These are phyloP conservation scores for Zaprionus nigranus DNA, from an alignment of 1,140 invertebrate genomes.

Conservation along the genomic window DNA sequence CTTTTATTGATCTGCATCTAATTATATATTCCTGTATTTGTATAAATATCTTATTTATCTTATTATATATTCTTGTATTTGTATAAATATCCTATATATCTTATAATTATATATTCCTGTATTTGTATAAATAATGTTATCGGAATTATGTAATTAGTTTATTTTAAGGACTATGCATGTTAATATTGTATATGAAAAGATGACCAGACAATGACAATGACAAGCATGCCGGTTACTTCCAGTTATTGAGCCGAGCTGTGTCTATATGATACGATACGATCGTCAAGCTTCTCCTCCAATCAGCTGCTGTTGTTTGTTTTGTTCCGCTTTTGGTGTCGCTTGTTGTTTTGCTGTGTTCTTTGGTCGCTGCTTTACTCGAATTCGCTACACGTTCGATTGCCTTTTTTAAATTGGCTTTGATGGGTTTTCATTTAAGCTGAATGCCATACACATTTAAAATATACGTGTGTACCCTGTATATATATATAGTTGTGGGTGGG, in stretches of 20 bases:
- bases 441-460: conserved; percentile 52
- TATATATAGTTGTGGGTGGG: neutral
- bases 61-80: no score
- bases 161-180: conserved; percentile 1
- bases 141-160: neutral
- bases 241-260: neutral
- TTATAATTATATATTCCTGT: no score
- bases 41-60: no score
- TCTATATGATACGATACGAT: conserved; percentile 1
- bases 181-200: neutral
- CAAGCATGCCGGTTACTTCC: conserved; percentile 5
- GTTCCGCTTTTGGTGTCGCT: conserved; percentile 17
- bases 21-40: neutral
- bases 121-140: neutral
- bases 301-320: conserved; percentile 42
- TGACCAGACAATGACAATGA: neutral
- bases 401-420: conserved; percentile 76
- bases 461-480: conserved; percentile 12
- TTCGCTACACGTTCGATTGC: conserved; percentile 77
- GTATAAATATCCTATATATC: no score
- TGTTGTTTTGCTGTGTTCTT: conserved; percentile 36
- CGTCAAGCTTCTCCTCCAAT: conserved; percentile 38
- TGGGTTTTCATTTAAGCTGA: conserved; percentile 78
- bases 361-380: conserved; percentile 55
- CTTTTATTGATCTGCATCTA: neutral